Evolutionary conservation across 2,888 invertebrate genomes (phyloP), one percentile per base, ranked within the genome.

Genomic region (Caenorhabditis sinica): DNA sequence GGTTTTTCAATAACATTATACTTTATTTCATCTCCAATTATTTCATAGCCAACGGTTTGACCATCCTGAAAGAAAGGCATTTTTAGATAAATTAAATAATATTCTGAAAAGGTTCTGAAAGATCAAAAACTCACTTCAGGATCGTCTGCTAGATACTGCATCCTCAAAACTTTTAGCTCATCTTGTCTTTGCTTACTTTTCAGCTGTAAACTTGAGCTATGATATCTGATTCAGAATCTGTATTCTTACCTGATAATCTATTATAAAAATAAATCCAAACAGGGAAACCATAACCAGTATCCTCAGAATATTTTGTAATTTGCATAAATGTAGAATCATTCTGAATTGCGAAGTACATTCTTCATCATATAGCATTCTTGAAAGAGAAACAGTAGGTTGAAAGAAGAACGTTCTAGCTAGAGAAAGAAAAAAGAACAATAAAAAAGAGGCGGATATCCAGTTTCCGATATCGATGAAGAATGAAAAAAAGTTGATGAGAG

Each of bases 31-130:
- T 80, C 80, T 2, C 72, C 80, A 45, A 80, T 61, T n/a, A 80
- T 73, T 36, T 80, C 80, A 28, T 80, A 80, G 13, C 80, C 80
- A 25, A 80, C 72, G 8, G 80, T 80, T 30, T 66, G 30, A 28
- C 80, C 80, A 1, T 80, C 72, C 79, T 79, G 45, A 63, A 72
- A 25, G 9, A 28, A 20, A 58, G 36, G 28, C 53, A 20, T 30
- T 30, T 0, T 25, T 11, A 13, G 4, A 56, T 56, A 17, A 63
- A n/a, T 56, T 11, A 9, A 23, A 28, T 0, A 5, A 17, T n/a
- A 17, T 49, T 28, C 13, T 56, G 28, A 40, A 11, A 40, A 40
- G n/a, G n/a, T 40, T 40, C 40, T 11, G 4, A 40, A 13, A 40
- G 13, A 40, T 40, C 40, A 2, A 25, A 28, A 5, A 28, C 49